These are phyloP conservation scores for Mystacides longicornis DNA, from an alignment of 2,888 invertebrate genomes.

Conservation along the genomic window DNA sequence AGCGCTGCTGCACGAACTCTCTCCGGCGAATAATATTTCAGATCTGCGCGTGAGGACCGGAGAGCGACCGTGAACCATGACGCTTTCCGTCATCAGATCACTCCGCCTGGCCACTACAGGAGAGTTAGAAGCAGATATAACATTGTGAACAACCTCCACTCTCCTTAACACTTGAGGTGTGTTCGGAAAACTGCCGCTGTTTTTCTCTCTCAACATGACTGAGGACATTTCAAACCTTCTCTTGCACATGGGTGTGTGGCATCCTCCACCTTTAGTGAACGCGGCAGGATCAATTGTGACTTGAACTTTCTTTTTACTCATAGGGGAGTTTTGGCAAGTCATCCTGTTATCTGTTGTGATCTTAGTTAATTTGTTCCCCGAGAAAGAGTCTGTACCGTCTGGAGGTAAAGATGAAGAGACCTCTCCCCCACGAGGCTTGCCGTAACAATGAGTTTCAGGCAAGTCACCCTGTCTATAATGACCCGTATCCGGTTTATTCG, in stretches of 20 bases:
- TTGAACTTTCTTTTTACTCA: conserved; percentile 19
- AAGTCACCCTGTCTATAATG: conserved; percentile 29
- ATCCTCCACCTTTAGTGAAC: conserved; percentile 27
- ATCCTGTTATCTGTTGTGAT: conserved; percentile 15
- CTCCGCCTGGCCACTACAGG: conserved; percentile 44
- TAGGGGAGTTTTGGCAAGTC: conserved; percentile 22
- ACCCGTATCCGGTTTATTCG: conserved; percentile 35
- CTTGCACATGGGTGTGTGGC: conserved; percentile 34
- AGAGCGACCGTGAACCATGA: conserved; percentile 43
- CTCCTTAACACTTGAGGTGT: conserved; percentile 36
- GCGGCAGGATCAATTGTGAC: conserved; percentile 38
- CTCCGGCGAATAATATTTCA: conserved; percentile 28
- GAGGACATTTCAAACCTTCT: conserved; percentile 30
- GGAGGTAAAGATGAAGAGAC: conserved; percentile 28
- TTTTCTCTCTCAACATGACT: conserved; percentile 30
- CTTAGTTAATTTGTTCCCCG: conserved; percentile 17
- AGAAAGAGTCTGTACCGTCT: conserved; percentile 12
- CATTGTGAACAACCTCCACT: conserved; percentile 33
- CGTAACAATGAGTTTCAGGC: conserved; percentile 39
- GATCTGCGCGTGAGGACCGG: conserved; percentile 45
- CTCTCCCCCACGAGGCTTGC: conserved; percentile 36
- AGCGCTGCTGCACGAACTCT: conserved; percentile 34
- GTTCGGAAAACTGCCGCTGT: conserved; percentile 32
- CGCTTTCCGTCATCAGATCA: conserved; percentile 42
- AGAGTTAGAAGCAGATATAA: conserved; percentile 41